Evolutionary conservation across 2,797 vertebrate species (phyloP).

Genomic region (Pangasius larnaudii): DNA sequence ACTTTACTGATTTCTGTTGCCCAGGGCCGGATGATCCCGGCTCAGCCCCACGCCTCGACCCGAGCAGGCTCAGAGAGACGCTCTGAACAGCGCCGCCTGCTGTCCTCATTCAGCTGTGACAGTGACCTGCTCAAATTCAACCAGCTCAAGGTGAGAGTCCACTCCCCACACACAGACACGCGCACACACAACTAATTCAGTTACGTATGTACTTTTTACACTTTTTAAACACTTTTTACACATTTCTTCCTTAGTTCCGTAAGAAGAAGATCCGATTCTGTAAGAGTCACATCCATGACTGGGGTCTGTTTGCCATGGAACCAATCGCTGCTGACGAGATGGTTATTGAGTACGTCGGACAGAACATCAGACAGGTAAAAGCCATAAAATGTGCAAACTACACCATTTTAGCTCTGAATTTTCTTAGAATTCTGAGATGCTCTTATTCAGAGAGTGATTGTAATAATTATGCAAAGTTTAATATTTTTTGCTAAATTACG

Average conservation of each 20-base stretch:
- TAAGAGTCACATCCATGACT: conserved; percentile 95
- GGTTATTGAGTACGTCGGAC: conserved; percentile 97
- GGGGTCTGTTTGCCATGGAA: conserved; percentile 97
- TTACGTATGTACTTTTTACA: background rate
- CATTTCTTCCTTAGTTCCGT: conserved; percentile 81
- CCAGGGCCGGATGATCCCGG: conserved; percentile 97
- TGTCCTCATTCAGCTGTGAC: conserved; percentile 96
- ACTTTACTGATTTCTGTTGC: background rate
- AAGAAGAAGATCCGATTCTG: conserved; percentile 97
- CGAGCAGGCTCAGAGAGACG: conserved; percentile 93
- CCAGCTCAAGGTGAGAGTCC: conserved; percentile 89
- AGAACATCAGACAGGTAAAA: conserved; percentile 96
- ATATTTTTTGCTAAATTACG: background rate
- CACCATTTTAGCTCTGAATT: background rate
- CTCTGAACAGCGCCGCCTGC: conserved; percentile 91
- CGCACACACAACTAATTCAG: background rate
- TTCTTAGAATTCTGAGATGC: background rate
- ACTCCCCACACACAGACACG: background rate
- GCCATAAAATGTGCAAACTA: background rate
- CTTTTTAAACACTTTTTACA: background rate
- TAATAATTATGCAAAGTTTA: background rate
- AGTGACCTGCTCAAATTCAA: conserved; percentile 98
- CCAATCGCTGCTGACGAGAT: conserved; percentile 98
- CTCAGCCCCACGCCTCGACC: conserved; percentile 92
- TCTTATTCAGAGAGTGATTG: background rate